These are phyloP conservation scores for Eretmocerus hayati DNA, from an alignment of 2,888 invertebrate genomes.

Conservation along the genomic window DNA sequence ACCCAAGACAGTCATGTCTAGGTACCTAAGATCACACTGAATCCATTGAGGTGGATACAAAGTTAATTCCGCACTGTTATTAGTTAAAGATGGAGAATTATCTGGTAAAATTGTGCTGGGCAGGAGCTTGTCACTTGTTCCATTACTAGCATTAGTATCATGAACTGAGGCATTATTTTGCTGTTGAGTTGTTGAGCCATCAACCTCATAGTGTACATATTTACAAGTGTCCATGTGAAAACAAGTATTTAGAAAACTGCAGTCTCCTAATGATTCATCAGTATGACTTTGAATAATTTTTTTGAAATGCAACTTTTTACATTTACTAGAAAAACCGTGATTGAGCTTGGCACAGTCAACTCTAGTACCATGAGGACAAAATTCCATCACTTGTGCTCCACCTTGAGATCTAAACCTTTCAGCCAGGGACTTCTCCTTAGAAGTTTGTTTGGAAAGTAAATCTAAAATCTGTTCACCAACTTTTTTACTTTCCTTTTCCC, in stretches of 20 bases:
- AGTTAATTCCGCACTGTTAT: conserved; percentile 52
- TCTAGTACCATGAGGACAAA: conserved; percentile 92
- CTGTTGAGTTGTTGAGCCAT: conserved; percentile 56
- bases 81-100: conserved; percentile 7
- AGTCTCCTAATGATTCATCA: conserved; percentile 91
- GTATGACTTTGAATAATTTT: conserved; percentile 95
- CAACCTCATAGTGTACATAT: conserved; percentile 97
- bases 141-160: conserved; percentile 32
- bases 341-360: conserved; percentile 65
- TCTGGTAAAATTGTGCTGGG: conserved; percentile 1
- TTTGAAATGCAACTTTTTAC: conserved; percentile 90
- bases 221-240: conserved; percentile 99
- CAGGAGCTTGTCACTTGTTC: conserved; percentile 25
- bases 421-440: conserved; percentile 90
- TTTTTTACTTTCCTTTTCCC: conserved; percentile 92
- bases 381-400: conserved; percentile 88
- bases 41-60: conserved; percentile 93
- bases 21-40: conserved; percentile 87
- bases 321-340: conserved; percentile 53
- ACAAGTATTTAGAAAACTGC: conserved; percentile 95
- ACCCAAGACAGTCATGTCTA: conserved; percentile 86
- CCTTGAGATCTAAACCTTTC: conserved; percentile 95
- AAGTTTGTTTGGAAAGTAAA: conserved; percentile 88
- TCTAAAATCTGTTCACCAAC: conserved; percentile 94
- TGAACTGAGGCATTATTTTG: conserved; percentile 25